Evolutionary conservation across 2,888 invertebrate genomes (phyloP).

Genomic region (Drosophila niveifrons): DNA sequence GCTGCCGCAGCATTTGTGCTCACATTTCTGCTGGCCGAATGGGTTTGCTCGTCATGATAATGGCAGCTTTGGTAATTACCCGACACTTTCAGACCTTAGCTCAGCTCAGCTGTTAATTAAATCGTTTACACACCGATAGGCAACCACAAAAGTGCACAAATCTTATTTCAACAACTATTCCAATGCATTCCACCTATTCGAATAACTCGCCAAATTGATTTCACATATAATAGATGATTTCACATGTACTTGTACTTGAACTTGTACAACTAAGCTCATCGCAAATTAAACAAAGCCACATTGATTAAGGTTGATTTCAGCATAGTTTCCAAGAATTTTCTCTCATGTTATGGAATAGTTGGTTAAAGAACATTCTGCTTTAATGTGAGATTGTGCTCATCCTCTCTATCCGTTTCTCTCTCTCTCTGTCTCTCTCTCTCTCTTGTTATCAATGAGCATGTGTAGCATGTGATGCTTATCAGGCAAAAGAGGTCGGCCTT

Average conservation of each 20-base stretch:
- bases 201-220: constrained; percentile 13
- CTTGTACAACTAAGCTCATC: neutral
- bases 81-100: constrained; percentile 61
- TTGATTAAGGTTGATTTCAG: constrained; percentile 3
- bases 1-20: constrained; percentile 23
- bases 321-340: constrained; percentile 10
- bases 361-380: neutral
- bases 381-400: constrained; percentile 3
- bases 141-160: constrained; percentile 6
- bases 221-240: neutral
- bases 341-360: constrained; percentile 4
- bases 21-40: constrained; percentile 42
- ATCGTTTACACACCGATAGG: constrained; percentile 55
- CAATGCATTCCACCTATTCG: constrained; percentile 16
- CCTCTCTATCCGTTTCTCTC: too few relatives aligned
- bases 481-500: constrained; percentile 29
- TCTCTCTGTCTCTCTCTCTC: neutral
- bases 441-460: neutral
- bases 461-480: constrained; percentile 49
- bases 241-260: neutral
- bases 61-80: constrained; percentile 68
- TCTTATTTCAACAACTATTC: neutral
- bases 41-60: constrained; percentile 43
- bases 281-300: constrained; percentile 1
- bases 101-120: constrained; percentile 58